These are phyloP conservation scores for Drosophila anomelani DNA, from an alignment of 2,888 invertebrate genomes.

Conservation along the genomic window DNA sequence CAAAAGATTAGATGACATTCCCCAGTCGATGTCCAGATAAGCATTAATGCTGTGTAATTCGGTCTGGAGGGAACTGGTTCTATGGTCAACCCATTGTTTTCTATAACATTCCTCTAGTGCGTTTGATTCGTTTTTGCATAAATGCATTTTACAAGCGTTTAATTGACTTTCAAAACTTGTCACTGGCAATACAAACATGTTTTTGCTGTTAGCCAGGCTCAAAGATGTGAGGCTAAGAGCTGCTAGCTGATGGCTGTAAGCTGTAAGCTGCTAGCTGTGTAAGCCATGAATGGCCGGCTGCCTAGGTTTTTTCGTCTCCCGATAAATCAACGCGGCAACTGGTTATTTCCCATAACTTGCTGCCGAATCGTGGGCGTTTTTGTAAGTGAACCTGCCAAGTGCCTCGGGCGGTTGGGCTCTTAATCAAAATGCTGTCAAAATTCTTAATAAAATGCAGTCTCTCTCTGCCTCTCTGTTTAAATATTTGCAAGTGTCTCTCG, in stretches of 20 bases:
- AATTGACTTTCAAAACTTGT: constrained; percentile 69
- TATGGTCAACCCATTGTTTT: constrained; percentile 26
- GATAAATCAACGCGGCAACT: constrained; percentile 50
- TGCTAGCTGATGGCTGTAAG: constrained; percentile 1
- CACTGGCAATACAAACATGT: constrained; percentile 61
- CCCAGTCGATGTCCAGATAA: constrained; percentile 18
- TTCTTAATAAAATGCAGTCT: constrained; percentile 65
- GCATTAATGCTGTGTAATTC: constrained; percentile 11
- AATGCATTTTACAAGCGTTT: constrained; percentile 65
- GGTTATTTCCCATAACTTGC: constrained; percentile 55
- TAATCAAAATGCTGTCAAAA: constrained; percentile 73
- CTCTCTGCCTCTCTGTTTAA: constrained; percentile 21
- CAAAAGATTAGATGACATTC: constrained; percentile 30
- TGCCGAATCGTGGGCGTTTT: constrained; percentile 58
- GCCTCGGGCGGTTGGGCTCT: constrained; percentile 51
- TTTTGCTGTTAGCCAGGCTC: constrained; percentile 48
- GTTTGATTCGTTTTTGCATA: constrained; percentile 56
- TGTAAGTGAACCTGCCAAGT: constrained; percentile 42
- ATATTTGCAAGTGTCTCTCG: constrained; percentile 51
- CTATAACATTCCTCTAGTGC: constrained; percentile 16
- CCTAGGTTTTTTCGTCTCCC: constrained; percentile 28
- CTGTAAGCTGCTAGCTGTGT: constrained; percentile 11
- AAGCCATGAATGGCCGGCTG: constrained; percentile 48
- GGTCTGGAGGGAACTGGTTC: constrained; percentile 15
- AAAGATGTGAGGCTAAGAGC: constrained; percentile 17